phyloP scores from a whole-genome alignment of 1,140 invertebrate genomes.

The Branchinecta lindahli region DNA sequence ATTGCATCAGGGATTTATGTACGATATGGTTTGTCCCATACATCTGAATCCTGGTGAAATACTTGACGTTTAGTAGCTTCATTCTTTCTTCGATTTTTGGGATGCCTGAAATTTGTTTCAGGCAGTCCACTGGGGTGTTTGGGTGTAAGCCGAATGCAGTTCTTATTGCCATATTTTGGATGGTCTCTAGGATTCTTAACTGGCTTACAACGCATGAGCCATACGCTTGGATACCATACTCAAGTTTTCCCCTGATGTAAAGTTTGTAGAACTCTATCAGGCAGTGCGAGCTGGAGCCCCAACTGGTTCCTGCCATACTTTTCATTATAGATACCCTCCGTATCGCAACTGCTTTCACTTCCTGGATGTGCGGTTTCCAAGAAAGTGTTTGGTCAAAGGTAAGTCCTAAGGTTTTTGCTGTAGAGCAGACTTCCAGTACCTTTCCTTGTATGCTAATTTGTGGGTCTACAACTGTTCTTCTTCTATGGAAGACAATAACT shows the following conservation, averaged over 20 bases:
- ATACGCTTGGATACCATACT: neutral
- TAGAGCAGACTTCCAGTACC: neutral
- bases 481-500: neutral
- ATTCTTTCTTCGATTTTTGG: slow-evolving; percentile 6
- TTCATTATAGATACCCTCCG: neutral
- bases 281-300: neutral
- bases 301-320: neutral
- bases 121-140: neutral
- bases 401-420: neutral
- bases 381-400: neutral
- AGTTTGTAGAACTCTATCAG: neutral
- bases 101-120: neutral
- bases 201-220: neutral
- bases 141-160: neutral
- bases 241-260: neutral
- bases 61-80: neutral
- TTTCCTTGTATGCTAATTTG: neutral
- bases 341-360: neutral
- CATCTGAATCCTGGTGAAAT: neutral
- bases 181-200: neutral
- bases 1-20: too few relatives aligned
- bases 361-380: neutral
- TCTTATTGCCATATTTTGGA: neutral
- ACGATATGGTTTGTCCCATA: neutral
- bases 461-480: neutral